Evolutionary conservation across 2,113 vertebrate genomes (phyloP), one percentile per base, ranked within the genome.

Genomic region (Ptilonorhynchus violaceus): DNA sequence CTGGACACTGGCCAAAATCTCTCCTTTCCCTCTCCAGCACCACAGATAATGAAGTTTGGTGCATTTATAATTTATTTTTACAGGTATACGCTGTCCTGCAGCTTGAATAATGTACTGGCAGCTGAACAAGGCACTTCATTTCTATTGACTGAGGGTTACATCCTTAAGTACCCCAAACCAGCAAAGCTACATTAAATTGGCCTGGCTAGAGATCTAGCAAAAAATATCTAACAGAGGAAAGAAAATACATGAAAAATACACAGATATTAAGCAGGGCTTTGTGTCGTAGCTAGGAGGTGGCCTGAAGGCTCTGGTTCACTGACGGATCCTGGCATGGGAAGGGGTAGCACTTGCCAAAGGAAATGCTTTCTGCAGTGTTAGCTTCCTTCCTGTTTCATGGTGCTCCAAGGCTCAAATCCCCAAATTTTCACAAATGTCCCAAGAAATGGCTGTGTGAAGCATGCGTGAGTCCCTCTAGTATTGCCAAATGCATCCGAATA

Each of bases 311-410:
- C 64, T 50, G 89, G 59, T 84, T 96, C 84, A 63, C 80, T 58
- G 42, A 77, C 42, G 50, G 55, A 55, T 92, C 84, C 56, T 81
- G 60, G 52, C 10, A 1, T 5, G 7, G 50, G 42, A 88, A 23
- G 8, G 10, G 24, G 18, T 19, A 77, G 50, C 49, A 42, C 46
- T 49, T 85, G 70, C 85, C 78, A 88, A 80, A 88, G 60, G 64
- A 95, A 96, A 87, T 39, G 60, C 9, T 76, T 91, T 90, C 53
- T 62, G 10, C 70, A 89, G 37, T 3, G 13, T 73, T 92, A 60
- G 52, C 59, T 92, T 91, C 84, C 67, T 96, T 88, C 62, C 62
- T 81, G 46, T 35, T 63, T 74, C 15, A 3, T 9, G 16, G 52
- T 74, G 30, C 41, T 84, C 63, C 11, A 27, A 47, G 62, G 47